Conservation (phyloP, 2,797 vertebrate species). For the Scleropages formosus region DNA sequence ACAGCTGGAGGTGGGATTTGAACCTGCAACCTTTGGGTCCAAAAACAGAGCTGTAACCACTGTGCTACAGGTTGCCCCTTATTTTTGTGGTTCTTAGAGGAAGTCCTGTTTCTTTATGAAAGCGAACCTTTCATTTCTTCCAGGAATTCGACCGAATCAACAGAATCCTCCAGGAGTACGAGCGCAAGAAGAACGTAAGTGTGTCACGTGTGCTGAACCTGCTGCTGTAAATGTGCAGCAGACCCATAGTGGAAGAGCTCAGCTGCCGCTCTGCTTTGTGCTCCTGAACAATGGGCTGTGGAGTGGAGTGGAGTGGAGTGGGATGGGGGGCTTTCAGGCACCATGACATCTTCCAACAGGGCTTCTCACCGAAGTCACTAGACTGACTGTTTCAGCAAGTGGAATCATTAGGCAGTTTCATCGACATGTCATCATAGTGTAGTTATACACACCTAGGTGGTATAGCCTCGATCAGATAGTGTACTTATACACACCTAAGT, state of each 20-base stretch:
- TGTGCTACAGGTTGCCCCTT: too few species aligned
- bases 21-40: too few species aligned
- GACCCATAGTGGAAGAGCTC: neutral
- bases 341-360: neutral
- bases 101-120: neutral
- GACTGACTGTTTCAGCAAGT: neutral
- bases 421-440: too few species aligned
- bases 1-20: too few species aligned
- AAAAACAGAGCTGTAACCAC: too few species aligned
- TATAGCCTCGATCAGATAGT: too few species aligned
- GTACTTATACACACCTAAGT: too few species aligned
- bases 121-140: conserved; percentile 32
- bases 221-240: neutral
- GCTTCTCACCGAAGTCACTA: conserved; percentile 18
- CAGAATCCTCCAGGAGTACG: conserved; percentile 86
- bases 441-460: too few species aligned
- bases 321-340: neutral
- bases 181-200: conserved; percentile 92
- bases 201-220: neutral
- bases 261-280: neutral
- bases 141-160: conserved; percentile 89
- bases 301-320: neutral
- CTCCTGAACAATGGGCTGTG: neutral
- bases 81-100: neutral
- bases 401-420: too few species aligned